phyloP scores from a whole-genome alignment of 2,113 vertebrate species.

The Coryphaenoides rupestris region DNA sequence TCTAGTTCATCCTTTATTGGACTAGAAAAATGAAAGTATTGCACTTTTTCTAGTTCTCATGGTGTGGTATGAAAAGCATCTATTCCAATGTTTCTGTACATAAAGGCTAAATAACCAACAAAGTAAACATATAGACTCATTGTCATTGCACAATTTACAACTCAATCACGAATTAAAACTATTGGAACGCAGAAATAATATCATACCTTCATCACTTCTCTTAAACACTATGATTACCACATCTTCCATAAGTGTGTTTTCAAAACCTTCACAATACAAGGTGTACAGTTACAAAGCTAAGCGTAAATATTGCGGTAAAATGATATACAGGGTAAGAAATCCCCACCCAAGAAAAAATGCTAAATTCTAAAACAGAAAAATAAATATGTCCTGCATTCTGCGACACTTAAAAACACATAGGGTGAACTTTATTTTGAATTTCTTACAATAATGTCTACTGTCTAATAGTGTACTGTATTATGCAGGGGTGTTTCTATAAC shows the following conservation, averaged over 20 bases:
- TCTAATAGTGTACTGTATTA: too few relatives aligned
- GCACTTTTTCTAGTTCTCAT: too few relatives aligned
- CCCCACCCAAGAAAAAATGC: constrained; percentile 28
- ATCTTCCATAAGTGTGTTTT: constrained; percentile 9
- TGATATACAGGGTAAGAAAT: constrained; percentile 38
- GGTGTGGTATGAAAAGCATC: too few relatives aligned
- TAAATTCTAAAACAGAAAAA: too few relatives aligned
- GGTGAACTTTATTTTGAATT: too few relatives aligned
- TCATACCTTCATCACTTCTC: constrained; percentile 29
- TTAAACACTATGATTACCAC: constrained; percentile 38
- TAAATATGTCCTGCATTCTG: too few relatives aligned
- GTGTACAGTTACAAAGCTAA: constrained; percentile 5
- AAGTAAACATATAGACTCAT: constrained; percentile 29
- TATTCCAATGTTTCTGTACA: constrained; percentile 21
- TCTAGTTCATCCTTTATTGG: too few relatives aligned
- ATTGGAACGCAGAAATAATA: constrained; percentile 24
- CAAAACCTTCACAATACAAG: constrained; percentile 42
- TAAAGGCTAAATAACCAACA: neutral
- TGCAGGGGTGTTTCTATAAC: too few relatives aligned
- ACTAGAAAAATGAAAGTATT: too few relatives aligned
- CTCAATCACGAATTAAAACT: constrained; percentile 32
- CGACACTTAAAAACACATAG: too few relatives aligned
- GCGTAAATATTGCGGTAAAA: constrained; percentile 33
- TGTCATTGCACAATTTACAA: constrained; percentile 37
- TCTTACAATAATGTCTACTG: too few relatives aligned